Evolutionary conservation across 1,140 invertebrate species (phyloP), one percentile per base, ranked within the genome.

Genomic region (Drosophila sulfurigaster): DNA sequence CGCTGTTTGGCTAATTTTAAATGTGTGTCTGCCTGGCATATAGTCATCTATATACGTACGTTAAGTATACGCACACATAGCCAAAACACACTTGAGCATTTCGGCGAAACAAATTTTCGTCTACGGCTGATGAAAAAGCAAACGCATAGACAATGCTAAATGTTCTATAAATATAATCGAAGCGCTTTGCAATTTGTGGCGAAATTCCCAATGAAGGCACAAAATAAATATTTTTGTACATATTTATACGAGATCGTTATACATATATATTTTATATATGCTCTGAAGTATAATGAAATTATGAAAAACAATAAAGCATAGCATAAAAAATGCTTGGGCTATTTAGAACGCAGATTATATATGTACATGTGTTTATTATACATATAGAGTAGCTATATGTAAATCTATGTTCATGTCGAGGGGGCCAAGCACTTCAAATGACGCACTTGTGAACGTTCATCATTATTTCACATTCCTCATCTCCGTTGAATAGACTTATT

Each of bases 1-100:
- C 41, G 67, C 64, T 67, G 64, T 69, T 79, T 86, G 81, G 74
- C 82, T 81, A 85, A 81, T 71, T 82, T 83, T 79, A 83, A 82
- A 75, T 28, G 59, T 75, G 45, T 58, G 62, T 58, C 43, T 64
- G 46, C 65, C 38, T 59, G 16, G 32, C 58, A 48, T 43, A 67
- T 43, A 59, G 35, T 66, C 51, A 41, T 16, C 52, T 59, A 32
- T 25, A 48, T 45, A 38, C 20, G 20, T 25, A 25, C 20, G 20
- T 25, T 25, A 67, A 68, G 57, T 69, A 69, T 62, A 28, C 35
- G 20, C 38, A 65, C 52, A 52, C 13, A 52, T 35, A 5, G 30
- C 7, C 30, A 49, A 75, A 81, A 25, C 20, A 25, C 66, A 70
- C 65, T 63, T 51, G 58, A 46, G 49, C 25, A 43, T 54, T 79